Base-by-base conservation (phyloP, 2,797 vertebrate genomes). In the Chelon labrosus region DNA sequence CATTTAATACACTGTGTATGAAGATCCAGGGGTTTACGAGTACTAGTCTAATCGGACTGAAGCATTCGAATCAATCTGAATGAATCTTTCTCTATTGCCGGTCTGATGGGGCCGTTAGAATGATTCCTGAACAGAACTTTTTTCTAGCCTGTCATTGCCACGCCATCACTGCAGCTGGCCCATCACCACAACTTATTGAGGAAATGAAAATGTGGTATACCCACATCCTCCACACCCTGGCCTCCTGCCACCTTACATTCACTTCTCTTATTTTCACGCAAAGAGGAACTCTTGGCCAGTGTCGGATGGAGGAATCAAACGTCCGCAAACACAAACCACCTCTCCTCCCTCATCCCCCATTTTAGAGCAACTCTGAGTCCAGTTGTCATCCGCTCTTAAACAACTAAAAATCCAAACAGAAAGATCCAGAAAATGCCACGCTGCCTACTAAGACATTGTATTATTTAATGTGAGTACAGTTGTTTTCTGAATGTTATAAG, bases 171-270 rank as follows among this genome's bases (percentile, higher is more conserved):
- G 1, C 82, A 83, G 74, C 73, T 70, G 75, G 46, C 65, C 58
- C 59, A 20, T 77, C 59, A 68, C 83, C 41, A 52, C 83, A 77
- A 74, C 52, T 55, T 39, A 78, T 42, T 85, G 83, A 85, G 93
- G 93, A 93, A 94, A 90, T 87, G 91, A 93, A 90, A 92, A 92
- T 83, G 82, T 12, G 85, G 63, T 72, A 60, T 10, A 79, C 73
- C 84, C 79, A 85, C 82, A 73, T 79, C 75, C 67, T 87, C 79
- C 80, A 76, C 88, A 63, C 73, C 65, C 76, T 70, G 49, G 75
- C 73, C 85, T 76, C 71, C 60, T 70, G 78, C 88, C 84, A 80
- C 59, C 68, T 59, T 13, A 83, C 85, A 89, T 89, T 92, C 89
- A 93, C 91, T 93, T 93, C 92, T 89, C 84, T 75, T 75, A 89